phyloP scores from a whole-genome alignment of 2,113 vertebrate species.

The Alectura lathami region DNA sequence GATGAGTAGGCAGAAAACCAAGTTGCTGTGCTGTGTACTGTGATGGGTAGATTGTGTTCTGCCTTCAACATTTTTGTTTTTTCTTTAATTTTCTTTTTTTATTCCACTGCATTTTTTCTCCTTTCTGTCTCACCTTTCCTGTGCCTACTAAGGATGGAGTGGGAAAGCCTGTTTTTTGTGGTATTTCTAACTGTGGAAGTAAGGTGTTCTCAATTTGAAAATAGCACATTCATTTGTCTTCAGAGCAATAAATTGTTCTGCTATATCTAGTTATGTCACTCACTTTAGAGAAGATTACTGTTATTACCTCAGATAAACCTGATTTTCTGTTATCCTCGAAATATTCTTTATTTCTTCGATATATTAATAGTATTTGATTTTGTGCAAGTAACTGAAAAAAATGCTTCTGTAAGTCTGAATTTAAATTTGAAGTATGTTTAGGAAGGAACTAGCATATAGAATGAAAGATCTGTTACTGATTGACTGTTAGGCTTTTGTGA shows the following conservation, averaged over 20 bases:
- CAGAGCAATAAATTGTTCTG: not conserved
- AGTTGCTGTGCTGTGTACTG: not conserved
- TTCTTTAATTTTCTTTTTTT: not conserved
- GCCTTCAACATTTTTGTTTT: not conserved
- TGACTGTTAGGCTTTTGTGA: not conserved
- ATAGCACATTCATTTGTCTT: not conserved
- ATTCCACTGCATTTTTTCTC: not conserved
- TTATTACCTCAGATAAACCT: not conserved
- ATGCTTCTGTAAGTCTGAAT: not conserved
- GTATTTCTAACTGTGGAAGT: not conserved
- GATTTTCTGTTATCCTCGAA: not conserved
- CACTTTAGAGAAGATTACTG: not conserved
- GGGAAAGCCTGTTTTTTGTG: not conserved
- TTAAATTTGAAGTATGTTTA: not conserved
- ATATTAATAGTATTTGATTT: not conserved
- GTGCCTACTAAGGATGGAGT: not conserved
- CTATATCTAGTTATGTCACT: not conserved
- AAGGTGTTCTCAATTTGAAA: not conserved
- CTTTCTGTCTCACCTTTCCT: not conserved
- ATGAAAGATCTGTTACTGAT: not conserved
- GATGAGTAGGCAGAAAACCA: not conserved
- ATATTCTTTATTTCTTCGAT: rapidly evolving
- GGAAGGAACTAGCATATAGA: not conserved
- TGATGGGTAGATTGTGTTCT: rapidly evolving
- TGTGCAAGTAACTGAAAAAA: not conserved